Conservation (phyloP, 2,113 vertebrate genomes). For the Shinisaurus crocodilurus region DNA sequence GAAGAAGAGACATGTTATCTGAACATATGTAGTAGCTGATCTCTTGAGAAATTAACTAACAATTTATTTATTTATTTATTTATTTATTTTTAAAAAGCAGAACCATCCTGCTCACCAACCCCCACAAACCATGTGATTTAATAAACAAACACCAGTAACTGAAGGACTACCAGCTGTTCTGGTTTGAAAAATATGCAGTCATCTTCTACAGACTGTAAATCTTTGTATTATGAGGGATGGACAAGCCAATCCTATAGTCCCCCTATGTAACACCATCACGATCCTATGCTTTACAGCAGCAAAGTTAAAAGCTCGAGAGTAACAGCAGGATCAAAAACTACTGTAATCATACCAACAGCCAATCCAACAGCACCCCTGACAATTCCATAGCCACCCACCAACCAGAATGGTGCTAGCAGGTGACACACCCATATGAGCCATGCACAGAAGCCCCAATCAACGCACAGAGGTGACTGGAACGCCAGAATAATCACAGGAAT, state of each 20-base stretch:
- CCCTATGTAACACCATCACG: not conserved
- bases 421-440: not conserved
- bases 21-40: not conserved
- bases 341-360: not conserved
- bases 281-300: not conserved
- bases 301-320: not conserved
- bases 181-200: not conserved
- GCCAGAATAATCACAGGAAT: not conserved
- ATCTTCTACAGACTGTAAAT: not conserved
- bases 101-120: not conserved
- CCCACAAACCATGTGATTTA: not conserved
- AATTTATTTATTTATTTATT: too few species aligned
- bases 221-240: not conserved
- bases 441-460: not conserved
- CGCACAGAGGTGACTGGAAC: too few species aligned
- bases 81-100: conserved; percentile 4
- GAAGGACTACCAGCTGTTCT: conserved; percentile 26
- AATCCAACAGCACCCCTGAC: not conserved
- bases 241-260: not conserved
- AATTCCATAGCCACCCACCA: not conserved
- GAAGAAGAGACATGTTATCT: not conserved
- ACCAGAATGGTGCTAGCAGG: not conserved
- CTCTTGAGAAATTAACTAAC: conserved; percentile 23
- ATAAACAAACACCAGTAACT: conserved; percentile 27
- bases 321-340: not conserved